Conservation (phyloP, 2,888 invertebrate species). For the Dendrolimus pini region DNA sequence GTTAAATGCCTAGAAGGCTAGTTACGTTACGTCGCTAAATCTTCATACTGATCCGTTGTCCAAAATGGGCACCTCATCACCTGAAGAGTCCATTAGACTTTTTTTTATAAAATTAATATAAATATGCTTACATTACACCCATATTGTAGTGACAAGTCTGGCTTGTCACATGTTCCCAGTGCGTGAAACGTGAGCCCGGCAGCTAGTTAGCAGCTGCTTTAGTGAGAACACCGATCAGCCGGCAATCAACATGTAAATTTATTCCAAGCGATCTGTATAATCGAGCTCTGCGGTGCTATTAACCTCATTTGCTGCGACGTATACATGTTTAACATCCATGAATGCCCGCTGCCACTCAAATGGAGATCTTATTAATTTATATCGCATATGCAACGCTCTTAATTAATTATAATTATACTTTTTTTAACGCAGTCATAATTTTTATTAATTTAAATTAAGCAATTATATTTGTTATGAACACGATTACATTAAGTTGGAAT, state of each 20-base stretch:
- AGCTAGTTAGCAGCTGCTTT: slow-evolving; percentile 51
- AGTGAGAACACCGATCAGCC: slow-evolving; percentile 58
- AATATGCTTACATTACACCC: too few relatives aligned
- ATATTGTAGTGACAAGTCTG: background rate
- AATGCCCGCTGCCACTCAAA: slow-evolving; percentile 36
- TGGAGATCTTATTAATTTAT: slow-evolving; percentile 46
- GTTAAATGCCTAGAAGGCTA: too few relatives aligned
- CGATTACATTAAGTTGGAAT: background rate
- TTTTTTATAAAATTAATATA: too few relatives aligned
- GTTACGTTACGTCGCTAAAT: too few relatives aligned
- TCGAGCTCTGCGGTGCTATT: slow-evolving; percentile 55
- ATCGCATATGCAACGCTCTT: slow-evolving; percentile 9
- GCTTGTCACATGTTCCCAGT: slow-evolving; percentile 19
- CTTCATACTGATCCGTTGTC: too few relatives aligned
- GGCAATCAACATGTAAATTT: slow-evolving; percentile 69
- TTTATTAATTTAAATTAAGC: slow-evolving; percentile 3
- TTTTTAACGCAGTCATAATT: background rate
- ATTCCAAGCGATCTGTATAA: slow-evolving; percentile 67
- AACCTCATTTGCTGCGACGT: slow-evolving; percentile 60
- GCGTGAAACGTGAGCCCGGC: slow-evolving; percentile 33
- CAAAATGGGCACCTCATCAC: too few relatives aligned
- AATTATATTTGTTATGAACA: background rate
- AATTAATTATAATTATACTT: background rate
- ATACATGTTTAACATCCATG: slow-evolving; percentile 48
- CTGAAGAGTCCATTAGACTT: too few relatives aligned